Evolutionary conservation across 2,888 invertebrate species (phyloP).

Genomic region (Sinotaia quadrata): DNA sequence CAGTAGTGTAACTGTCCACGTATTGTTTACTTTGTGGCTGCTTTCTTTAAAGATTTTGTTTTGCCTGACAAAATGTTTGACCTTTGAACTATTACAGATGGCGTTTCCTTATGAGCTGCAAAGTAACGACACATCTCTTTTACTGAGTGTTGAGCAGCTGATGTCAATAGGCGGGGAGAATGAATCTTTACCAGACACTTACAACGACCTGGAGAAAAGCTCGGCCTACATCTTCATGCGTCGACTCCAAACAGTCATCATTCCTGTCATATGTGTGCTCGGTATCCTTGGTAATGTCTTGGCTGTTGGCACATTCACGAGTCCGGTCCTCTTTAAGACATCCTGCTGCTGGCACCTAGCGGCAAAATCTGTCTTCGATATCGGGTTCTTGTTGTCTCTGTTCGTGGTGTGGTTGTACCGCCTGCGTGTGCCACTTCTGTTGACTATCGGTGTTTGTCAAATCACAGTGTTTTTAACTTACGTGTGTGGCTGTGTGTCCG

Average conservation of each 20-base stretch:
- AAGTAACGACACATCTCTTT: no score
- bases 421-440: constrained; percentile 48
- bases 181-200: no score
- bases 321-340: constrained; percentile 74
- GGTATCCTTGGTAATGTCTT: constrained; percentile 30
- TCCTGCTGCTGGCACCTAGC: constrained; percentile 86
- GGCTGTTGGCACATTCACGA: constrained; percentile 25
- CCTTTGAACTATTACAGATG: no score
- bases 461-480: constrained; percentile 36
- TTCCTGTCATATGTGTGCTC: constrained; percentile 31
- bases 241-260: constrained; percentile 30
- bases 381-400: constrained; percentile 81
- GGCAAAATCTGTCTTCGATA: constrained; percentile 84
- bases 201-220: constrained; percentile 20
- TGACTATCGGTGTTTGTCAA: constrained; percentile 69
- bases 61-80: no score
- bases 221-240: constrained; percentile 28
- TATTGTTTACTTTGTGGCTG: no score
- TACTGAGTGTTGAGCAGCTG: no score
- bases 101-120: no score
- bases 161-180: no score
- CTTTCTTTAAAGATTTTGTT: no score
- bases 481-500: constrained; percentile 37
- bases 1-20: no score
- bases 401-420: constrained; percentile 72